Evolutionary conservation across 2,888 invertebrate species (phyloP), one percentile per base, ranked within the genome.

Genomic region (Orthonevra nobilis): DNA sequence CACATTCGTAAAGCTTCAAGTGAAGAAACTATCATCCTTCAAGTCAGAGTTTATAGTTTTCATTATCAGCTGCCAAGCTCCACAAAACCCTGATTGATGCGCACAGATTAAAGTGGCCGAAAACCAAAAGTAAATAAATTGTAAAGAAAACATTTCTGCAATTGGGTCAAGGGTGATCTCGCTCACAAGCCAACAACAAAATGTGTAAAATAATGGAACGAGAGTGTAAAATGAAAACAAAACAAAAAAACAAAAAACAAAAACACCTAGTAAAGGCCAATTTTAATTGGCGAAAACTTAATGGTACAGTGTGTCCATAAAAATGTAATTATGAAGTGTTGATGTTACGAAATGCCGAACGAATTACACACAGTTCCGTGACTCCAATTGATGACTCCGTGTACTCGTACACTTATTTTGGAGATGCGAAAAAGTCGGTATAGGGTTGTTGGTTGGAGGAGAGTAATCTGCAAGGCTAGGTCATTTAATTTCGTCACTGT

Each of bases 251-350:
- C 32, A 12, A 32, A 58, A 46, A 10, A 15, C 32, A 12, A 46
- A 50, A 34, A 54, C 38, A 56, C 48, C 20, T 42, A 38, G 56
- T 10, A 77, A 64, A 77, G 75, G 75, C 52, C 70, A 77, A 50
- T 63, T 70, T 77, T 77, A 77, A 77, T 77, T 77, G 44, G 63
- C 63, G 56, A 36, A 15, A 40, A 70, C 50, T 75, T 46, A 38
- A 74, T 74, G 61, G 40, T 32, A 68, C 38, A 6, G 9, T 9
- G 28, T 14, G 46, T 17, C 19, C 10, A 15, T 34, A 48, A 40
- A 40, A 54, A 48, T 32, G 44, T 50, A 38, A 63, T 52, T 58
- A 56, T 32, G 34, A 70, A 38, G 63, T 46, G 70, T 23, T 36
- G 20, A 20, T 12, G 32, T 58, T 70, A 42, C 42, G 42, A 70